Percentiles rank a stretch among this genome's conserved stretches.
Conservation (phyloP, 2,113 vertebrate species). For the Mesembrinibis cayennensis region DNA sequence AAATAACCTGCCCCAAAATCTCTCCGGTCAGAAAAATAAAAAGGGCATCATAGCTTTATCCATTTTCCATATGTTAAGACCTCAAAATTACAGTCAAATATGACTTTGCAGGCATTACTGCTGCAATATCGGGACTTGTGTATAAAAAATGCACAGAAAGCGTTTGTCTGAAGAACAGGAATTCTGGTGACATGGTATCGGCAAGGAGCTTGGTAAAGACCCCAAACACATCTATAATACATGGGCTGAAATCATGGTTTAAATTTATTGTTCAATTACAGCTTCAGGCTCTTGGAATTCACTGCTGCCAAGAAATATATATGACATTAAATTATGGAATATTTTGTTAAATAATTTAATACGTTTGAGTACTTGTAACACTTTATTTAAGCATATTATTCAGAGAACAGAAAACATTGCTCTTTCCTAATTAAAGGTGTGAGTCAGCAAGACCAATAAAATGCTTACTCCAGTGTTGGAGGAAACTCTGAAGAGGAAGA, state of each 20-base stretch:
- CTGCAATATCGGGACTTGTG: not conserved
- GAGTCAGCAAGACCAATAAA: conserved; percentile 59
- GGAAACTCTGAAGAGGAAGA: conserved; percentile 33
- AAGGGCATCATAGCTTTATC: not conserved
- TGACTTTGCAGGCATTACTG: not conserved
- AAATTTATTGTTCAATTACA: conserved; percentile 65
- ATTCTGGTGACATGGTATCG: conserved; percentile 22
- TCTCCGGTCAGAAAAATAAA: conserved; percentile 19
- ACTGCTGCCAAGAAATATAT: conserved; percentile 62
- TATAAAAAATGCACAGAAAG: not conserved
- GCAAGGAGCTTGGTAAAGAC: conserved; percentile 22
- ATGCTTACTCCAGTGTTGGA: conserved; percentile 30
- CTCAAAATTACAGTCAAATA: conserved; percentile 15
- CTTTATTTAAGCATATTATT: conserved; percentile 65
- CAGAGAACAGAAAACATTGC: conserved; percentile 60
- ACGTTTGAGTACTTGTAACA: conserved; percentile 42
- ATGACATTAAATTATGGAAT: conserved; percentile 61
- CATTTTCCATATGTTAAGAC: not conserved
- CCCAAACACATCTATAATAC: conserved; percentile 58
- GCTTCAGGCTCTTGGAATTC: conserved; percentile 42
- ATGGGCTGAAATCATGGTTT: conserved; percentile 32
- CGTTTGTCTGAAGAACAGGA: not conserved
- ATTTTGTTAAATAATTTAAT: conserved; percentile 67
- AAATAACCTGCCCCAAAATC: not conserved
- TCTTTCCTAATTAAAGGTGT: conserved; percentile 67